Evolutionary conservation across 37 sponge, comb jelly and placozoan species (phyloP), one percentile per base, ranked within the genome.

Genomic region (Halisarca cf. caerulea): DNA sequence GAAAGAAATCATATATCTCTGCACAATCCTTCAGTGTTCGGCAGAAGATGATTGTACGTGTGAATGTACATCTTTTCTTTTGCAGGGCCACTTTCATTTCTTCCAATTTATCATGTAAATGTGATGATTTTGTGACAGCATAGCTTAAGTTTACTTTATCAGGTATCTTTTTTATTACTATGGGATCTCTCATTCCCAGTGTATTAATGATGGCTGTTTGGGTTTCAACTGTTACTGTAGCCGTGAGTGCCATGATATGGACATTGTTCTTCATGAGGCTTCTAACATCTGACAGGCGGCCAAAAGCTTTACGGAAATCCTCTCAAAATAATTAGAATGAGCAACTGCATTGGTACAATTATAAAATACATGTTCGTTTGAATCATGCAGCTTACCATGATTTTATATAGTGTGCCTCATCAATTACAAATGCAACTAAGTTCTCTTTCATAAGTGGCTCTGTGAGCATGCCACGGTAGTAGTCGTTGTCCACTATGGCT

Each of bases 241-340:
- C 85, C 70, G 85, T 84, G 51, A 84, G 55, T 32, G 85, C 85
- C 85, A 75, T 84, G 14, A 84, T 60, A 28, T 58, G 73, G 9
- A 84, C 77, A 73, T 39, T 32, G 37, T 30, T 35, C 36, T 37
- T 66, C 54, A 72, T 72, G 32, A 84, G 59, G 40, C 85, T 84
- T 24, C 77, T 75, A 21, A 84, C 75, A 36, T 84, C 85, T 24
- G 59, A 66, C 55, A 84, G 24, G 11, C 85, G 58, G 24, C 41
- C 14, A 39, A 81, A 60, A n/a, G 38, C 60, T 20, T 37, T 23
- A 18, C 81, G 38, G 36, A 81, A 81, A 17, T 58, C 80, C 81
- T 81, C 24, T 36, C 80, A n/a, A n/a, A n/a, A n/a, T n/a, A n/a
- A n/a, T n/a, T n/a, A n/a, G n/a, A n/a, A n/a, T n/a, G n/a, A n/a